Evolutionary conservation across 2,888 invertebrate genomes (phyloP).

Genomic region (Asteroscopus sphinx): DNA sequence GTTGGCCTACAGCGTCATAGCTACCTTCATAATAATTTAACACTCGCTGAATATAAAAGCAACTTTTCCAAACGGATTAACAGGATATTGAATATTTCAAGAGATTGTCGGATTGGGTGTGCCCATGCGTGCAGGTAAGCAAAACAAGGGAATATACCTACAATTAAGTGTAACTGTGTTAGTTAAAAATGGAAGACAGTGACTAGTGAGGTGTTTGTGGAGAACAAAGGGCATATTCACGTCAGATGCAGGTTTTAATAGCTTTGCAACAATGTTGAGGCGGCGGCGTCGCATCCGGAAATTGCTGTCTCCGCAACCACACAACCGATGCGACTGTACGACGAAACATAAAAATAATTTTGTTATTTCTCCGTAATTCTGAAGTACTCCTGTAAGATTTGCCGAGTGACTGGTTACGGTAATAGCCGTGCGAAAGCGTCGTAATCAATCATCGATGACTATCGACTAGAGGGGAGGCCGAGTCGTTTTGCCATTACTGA

Average conservation of each 20-base stretch:
- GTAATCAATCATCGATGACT: constrained; percentile 76
- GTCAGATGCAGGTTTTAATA: constrained; percentile 19
- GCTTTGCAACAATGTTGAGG: constrained; percentile 9
- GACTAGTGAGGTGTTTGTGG: background rate
- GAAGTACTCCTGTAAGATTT: constrained; percentile 68
- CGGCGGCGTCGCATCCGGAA: constrained; percentile 1
- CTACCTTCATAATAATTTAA: constrained; percentile 52
- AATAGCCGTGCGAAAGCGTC: constrained; percentile 67
- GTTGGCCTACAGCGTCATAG: constrained; percentile 22
- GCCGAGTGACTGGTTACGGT: constrained; percentile 69
- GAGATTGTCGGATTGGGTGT: constrained; percentile 56
- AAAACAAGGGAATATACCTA: constrained; percentile 13
- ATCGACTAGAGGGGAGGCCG: constrained; percentile 63
- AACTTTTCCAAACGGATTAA: constrained; percentile 62
- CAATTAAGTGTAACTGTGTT: constrained; percentile 10
- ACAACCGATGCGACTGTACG: background rate
- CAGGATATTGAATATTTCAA: constrained; percentile 60
- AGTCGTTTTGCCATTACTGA: constrained; percentile 68
- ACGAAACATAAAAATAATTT: constrained; percentile 32
- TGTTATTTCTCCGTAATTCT: constrained; percentile 58
- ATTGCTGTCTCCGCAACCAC: constrained; percentile 8
- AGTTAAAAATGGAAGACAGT: constrained; percentile 7
- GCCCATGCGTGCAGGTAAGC: constrained; percentile 25
- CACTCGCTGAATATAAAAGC: constrained; percentile 58
- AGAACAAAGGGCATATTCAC: constrained; percentile 5